Percentiles rank a stretch among this genome's conserved stretches.
These are phyloP conservation scores for Cephonodes hylas DNA, from an alignment of 2,888 invertebrate genomes.

Conservation along the genomic window DNA sequence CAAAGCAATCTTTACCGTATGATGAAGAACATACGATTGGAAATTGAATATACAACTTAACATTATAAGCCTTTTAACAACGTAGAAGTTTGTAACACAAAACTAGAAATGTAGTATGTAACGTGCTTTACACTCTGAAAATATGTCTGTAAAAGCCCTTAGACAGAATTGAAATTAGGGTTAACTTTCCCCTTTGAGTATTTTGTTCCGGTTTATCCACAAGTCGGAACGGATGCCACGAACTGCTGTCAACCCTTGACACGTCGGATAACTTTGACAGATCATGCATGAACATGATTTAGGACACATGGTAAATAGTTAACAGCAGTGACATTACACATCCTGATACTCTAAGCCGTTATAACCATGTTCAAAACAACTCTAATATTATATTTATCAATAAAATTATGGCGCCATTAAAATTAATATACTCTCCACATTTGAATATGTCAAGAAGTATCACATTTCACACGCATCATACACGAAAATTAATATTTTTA, in stretches of 20 bases:
- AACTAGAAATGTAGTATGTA: constrained; percentile 52
- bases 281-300: constrained; percentile 68
- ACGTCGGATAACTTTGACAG: constrained; percentile 71
- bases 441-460: constrained; percentile 39
- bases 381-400: constrained; percentile 25
- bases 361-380: constrained; percentile 16
- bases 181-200: neutral
- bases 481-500: constrained; percentile 40
- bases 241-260: constrained; percentile 77
- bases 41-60: constrained; percentile 25
- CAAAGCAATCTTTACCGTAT: constrained; percentile 39
- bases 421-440: constrained; percentile 32
- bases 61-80: constrained; percentile 50
- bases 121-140: neutral
- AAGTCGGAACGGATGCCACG: constrained; percentile 68
- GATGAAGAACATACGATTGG: constrained; percentile 18
- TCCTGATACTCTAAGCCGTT: constrained; percentile 27
- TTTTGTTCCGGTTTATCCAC: constrained; percentile 57
- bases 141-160: neutral
- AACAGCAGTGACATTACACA: constrained; percentile 34
- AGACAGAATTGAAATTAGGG: neutral
- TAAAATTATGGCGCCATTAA: constrained; percentile 35
- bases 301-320: constrained; percentile 50
- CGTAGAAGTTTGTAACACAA: constrained; percentile 31
- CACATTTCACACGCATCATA: constrained; percentile 40